Evolutionary conservation across 2,797 vertebrate genomes (phyloP), one percentile per base, ranked within the genome.

Genomic region (Aphelocoma californica): DNA sequence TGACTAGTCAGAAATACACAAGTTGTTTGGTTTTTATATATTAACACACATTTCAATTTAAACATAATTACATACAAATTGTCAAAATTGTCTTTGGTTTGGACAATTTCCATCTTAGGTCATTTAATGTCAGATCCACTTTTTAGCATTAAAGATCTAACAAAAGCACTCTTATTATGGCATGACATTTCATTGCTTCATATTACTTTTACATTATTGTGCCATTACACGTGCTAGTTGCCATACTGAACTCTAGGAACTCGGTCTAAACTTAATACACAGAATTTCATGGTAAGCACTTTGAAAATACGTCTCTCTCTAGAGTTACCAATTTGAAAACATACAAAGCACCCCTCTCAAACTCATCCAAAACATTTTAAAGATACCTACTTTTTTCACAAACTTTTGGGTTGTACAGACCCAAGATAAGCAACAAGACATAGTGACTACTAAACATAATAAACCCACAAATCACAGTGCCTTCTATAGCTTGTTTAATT

Each of bases 131-230:
- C 40, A 90, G 93, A 88, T 67, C 2, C 14, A 28, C 34, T 56
- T 88, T 81, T 65, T 64, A 73, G 13, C 12, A 44, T 50, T 50
- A 45, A 36, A 73, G 32, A 40, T 73, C 9, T 69, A 48, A 61
- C 10, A 85, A 74, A 14, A 65, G 1, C 12, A 71, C 25, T 15
- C 12, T 53, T 86, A 72, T 90, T 92, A 60, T 81, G 61, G 34
- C 79, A 54, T 78, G 74, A 66, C 13, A 40, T 97, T 95, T 95
- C 28, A 72, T 95, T 83, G 45, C 31, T 88, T 94, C 54, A 20
- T 74, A 81, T 66, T 74, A 60, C 26, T 60, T 94, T 94, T 82
- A 64, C 47, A 45, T 45, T 81, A 40, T 18, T 81, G 67, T 89
- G 44, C 45, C 74, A 64, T 87, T 53, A 14, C 5, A 29, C 40